Evolutionary conservation across 2,888 invertebrate genomes (phyloP).

Genomic region (Epinotia bilunana): DNA sequence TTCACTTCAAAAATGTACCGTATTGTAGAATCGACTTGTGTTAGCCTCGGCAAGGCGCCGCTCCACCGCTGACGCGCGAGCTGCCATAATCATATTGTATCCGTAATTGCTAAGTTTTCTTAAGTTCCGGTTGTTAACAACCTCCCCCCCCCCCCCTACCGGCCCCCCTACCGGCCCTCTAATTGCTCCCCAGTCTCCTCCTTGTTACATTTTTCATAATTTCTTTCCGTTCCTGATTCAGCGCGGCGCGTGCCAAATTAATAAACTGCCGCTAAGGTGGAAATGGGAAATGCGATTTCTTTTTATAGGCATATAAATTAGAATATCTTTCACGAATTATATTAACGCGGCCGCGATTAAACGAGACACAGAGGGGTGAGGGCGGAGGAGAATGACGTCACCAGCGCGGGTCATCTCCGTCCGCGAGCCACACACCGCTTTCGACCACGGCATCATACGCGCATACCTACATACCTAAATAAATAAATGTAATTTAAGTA

Average conservation of each 20-base stretch:
- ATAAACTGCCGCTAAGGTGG: conserved; percentile 36
- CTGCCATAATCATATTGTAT: background rate
- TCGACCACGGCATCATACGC: too few species aligned
- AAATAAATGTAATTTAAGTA: too few species aligned
- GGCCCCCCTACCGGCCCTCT: background rate
- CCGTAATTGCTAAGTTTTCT: conserved; percentile 34
- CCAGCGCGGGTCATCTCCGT: too few species aligned
- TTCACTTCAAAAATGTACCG: too few species aligned
- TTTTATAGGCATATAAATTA: conserved; percentile 25
- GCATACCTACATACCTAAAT: too few species aligned
- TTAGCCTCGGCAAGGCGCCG: too few species aligned
- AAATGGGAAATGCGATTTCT: conserved; percentile 35
- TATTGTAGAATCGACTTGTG: too few species aligned
- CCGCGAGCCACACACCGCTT: too few species aligned
- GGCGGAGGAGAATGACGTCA: too few species aligned
- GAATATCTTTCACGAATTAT: conserved; percentile 4
- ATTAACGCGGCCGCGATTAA: too few species aligned
- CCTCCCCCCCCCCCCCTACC: background rate
- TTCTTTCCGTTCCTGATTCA: conserved; percentile 22
- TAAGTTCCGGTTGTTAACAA: background rate
- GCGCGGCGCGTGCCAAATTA: conserved; percentile 25
- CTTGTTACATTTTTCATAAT: conserved; percentile 38
- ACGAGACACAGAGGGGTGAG: too few species aligned
- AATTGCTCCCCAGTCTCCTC: conserved; percentile 11
- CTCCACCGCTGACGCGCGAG: too few species aligned